Conservation (phyloP, 2,888 invertebrate genomes). For the Chrysina gloriosa region DNA sequence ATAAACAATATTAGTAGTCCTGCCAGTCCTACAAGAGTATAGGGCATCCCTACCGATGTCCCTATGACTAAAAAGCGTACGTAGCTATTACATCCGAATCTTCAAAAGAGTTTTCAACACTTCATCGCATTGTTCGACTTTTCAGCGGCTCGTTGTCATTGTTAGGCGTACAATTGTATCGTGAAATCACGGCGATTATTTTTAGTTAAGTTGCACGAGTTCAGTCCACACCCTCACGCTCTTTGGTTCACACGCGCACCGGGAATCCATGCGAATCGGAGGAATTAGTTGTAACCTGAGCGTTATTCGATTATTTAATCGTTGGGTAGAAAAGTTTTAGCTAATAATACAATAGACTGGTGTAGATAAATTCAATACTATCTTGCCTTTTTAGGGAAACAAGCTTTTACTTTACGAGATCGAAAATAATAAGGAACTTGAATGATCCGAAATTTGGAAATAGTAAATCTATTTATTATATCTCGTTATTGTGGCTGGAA, state of each 20-base stretch:
- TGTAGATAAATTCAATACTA: no score
- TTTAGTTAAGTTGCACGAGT: constrained; percentile 8
- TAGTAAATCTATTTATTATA: no score
- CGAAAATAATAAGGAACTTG: no score
- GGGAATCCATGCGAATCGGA: constrained; percentile 15
- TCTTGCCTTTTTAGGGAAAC: no score
- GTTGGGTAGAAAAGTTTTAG: constrained; percentile 10
- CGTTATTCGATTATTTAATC: constrained; percentile 7
- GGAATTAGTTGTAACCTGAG: constrained; percentile 5
- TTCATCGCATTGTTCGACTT: constrained; percentile 5
- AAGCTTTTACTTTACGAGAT: no score
- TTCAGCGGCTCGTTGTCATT: neutral
- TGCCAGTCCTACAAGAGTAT: no score
- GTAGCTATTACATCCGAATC: no score
- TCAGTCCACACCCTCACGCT: constrained; percentile 1
- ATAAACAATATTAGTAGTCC: no score
- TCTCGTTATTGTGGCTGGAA: no score
- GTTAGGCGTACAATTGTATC: constrained; percentile 9
- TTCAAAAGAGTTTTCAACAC: neutral
- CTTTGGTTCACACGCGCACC: neutral
- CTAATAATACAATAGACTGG: no score
- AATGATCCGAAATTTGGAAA: no score
- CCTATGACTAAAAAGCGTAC: neutral
- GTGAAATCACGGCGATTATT: constrained; percentile 30
- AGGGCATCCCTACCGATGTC: no score